Evolutionary conservation across 2,797 vertebrate species (phyloP), one percentile per base, ranked within the genome.

Genomic region (Scomberomorus guttatus): DNA sequence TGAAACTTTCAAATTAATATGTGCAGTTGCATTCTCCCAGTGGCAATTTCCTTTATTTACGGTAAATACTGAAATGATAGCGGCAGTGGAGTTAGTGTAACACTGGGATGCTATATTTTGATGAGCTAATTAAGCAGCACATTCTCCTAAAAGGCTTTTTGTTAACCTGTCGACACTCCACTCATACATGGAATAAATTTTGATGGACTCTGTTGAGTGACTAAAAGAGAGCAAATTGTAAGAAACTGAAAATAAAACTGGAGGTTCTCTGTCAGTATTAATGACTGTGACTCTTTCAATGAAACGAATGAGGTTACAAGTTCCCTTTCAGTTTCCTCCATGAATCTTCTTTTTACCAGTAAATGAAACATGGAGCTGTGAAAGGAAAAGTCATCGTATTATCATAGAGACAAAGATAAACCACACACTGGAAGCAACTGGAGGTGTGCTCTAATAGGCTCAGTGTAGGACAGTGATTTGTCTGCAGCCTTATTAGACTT

Each of bases 61-160:
- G 65, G 37, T 27, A 79, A 83, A 72, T 51, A 27, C 27, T 56
- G n/a, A 13, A 70, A 48, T 63, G 44, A 79, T 72, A 10, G 59
- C 56, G 34, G 54, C 54, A 0, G 62, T 51, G 52, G 60, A 81
- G 55, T 75, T 66, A 42, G 68, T 74, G 81, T 82, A 86, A 68
- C 72, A 75, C 24, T 24, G 74, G 69, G 75, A 79, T 52, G 44
- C 70, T 66, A 2, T 71, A 59, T 85, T 89, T 74, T 85, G 70
- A 90, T 78, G 77, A 89, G 75, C 74, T 85, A 79, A 90, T 89
- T 82, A 86, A 72, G 79, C 61, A 44, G 52, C 82, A 42, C 62
- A 74, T 89, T 84, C 59, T 82, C 63, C 69, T 91, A 71, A 93
- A 90, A 89, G 81, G 79, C 79, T 87, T 90, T 88, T 87, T 82